Base-by-base conservation (phyloP, 2,888 invertebrate genomes). In the Eupeodes luniger region DNA sequence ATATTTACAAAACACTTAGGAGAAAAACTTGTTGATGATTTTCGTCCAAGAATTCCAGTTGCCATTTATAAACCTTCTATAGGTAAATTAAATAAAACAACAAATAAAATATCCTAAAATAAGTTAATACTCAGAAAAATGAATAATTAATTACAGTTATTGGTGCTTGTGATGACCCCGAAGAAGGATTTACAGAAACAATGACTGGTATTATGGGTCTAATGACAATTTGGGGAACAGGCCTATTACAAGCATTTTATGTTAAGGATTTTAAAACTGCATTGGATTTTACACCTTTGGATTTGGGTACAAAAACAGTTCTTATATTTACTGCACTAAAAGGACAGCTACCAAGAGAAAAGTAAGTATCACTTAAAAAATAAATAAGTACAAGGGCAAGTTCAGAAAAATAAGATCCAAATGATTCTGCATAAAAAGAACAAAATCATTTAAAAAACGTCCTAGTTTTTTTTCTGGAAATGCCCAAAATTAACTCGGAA, bases 1-100 rank as follows among this genome's bases (percentile, higher is more conserved):
- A 97, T 97, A 0, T 98, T 97, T 91, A 97, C 98, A 0, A 99
- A 99, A 93, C 96, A 97, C 85, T 91, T 99, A 89, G 97, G 97
- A 0, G 99, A 99, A 91, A 96, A 96, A 75, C 94, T 97, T 9
- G 95, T 98, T 0, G 94, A 95, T 34, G 96, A 97, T 69, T 95
- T 96, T 77, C 93, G 91, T 12, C 94, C 94, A 0, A 93, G 94
- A 36, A 92, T 99, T 27, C 98, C 98, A 0, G 93, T 96, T 0
- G 95, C 96, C 49, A 96, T 99, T 89, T 95, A 97, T 87, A 95
- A 98, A 74, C 99, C 99, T 0, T 98, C 98, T 0, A 98, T 98
- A 90, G 97, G 98, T 93, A 72, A 64, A 36, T 64, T 51, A 27
- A 27, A 14, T 2, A 16, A 62, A 10, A 34, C 2, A 7, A 51